A percentile compares a stretch with the other conserved stretches of the same genome.
phyloP scores from a whole-genome alignment of 2,113 vertebrate genomes.

The Entomyzon cyanotis region DNA sequence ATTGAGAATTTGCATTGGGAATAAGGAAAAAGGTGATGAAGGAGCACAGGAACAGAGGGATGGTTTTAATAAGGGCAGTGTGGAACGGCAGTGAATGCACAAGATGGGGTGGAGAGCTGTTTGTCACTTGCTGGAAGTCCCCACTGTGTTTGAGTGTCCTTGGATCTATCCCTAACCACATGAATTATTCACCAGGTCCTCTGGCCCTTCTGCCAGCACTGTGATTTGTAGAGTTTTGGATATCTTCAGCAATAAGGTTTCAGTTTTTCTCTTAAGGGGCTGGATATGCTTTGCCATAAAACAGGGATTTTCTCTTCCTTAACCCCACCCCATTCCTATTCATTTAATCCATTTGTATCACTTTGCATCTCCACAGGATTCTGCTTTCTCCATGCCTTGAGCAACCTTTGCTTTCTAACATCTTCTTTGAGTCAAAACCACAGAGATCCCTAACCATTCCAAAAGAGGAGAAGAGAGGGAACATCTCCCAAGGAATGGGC shows the following conservation, averaged over 20 bases:
- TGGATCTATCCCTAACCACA: neutral
- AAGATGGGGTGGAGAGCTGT: neutral
- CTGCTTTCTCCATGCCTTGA: rapidly evolving
- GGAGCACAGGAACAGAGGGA: neutral
- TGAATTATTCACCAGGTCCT: neutral
- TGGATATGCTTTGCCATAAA: neutral
- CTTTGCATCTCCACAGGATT: rapidly evolving
- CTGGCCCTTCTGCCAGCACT: neutral
- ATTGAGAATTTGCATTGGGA: neutral
- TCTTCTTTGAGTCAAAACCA: neutral
- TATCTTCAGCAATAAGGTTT: neutral
- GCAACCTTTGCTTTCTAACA: rapidly evolving
- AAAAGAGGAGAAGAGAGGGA: neutral
- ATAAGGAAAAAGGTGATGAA: neutral
- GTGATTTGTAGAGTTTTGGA: neutral
- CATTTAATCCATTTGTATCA: neutral
- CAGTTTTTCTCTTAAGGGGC: neutral
- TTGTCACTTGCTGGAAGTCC: neutral
- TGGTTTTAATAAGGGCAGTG: neutral
- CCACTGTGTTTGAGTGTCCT: neutral
- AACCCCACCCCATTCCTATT: neutral
- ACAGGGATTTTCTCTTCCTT: neutral
- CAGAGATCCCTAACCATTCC: neutral
- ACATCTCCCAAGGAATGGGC: rapidly evolving
- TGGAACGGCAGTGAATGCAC: neutral